Evolutionary conservation across 2,888 invertebrate genomes (phyloP).

Genomic region (Scaptomyza cyrtandrae): DNA sequence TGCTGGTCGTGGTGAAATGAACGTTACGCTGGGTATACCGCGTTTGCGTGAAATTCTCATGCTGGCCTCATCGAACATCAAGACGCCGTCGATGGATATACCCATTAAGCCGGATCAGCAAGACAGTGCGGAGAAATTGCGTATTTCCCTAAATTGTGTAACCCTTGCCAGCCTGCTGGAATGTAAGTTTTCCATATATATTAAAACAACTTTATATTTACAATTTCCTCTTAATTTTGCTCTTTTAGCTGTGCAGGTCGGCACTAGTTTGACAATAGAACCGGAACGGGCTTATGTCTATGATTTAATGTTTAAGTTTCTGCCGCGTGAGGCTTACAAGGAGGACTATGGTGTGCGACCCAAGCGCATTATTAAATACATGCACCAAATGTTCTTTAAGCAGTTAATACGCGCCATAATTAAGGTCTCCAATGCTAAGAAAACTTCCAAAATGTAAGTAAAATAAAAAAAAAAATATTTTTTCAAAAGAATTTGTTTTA

Average conservation of each 20-base stretch:
- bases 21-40: constrained; percentile 99
- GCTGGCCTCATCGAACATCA: constrained; percentile 96
- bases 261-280: constrained; percentile 85
- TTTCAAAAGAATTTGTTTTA: neutral
- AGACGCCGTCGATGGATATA: constrained; percentile 98
- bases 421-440: constrained; percentile 86
- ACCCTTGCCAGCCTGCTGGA: constrained; percentile 92
- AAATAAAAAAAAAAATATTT: too few relatives aligned
- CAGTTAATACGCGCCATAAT: constrained; percentile 88
- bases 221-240: neutral
- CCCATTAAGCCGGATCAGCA: constrained; percentile 88
- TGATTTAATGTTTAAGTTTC: constrained; percentile 89
- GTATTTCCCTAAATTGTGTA: constrained; percentile 91
- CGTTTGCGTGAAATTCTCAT: constrained; percentile 98
- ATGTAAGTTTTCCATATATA: constrained; percentile 75
- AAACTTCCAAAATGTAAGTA: constrained; percentile 72
- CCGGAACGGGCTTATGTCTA: constrained; percentile 88
- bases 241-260: constrained; percentile 79
- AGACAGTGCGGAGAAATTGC: constrained; percentile 88
- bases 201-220: neutral
- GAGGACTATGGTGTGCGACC: constrained; percentile 90
- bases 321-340: constrained; percentile 90
- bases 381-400: constrained; percentile 90
- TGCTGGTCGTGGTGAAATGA: constrained; percentile 99
- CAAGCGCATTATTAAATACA: constrained; percentile 88